Conservation (phyloP, 2,113 vertebrate genomes). For the Aramus guarauna region DNA sequence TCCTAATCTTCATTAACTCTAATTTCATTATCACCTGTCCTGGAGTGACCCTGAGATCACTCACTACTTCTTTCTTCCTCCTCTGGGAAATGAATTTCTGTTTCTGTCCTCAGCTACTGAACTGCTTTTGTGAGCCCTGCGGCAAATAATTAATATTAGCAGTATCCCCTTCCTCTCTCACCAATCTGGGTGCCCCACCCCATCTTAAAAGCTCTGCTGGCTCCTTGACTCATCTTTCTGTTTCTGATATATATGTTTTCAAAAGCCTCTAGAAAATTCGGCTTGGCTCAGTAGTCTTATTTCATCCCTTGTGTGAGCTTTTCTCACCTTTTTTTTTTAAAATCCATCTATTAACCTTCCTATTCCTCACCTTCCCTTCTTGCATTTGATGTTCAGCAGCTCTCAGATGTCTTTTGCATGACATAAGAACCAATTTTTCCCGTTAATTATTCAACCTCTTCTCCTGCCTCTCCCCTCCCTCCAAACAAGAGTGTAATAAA, state of each 20-base stretch:
- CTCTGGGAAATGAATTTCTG: constrained; percentile 73
- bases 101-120: constrained; percentile 44
- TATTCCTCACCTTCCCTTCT: constrained; percentile 13
- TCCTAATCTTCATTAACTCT: constrained; percentile 75
- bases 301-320: background rate
- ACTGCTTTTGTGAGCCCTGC: constrained; percentile 41
- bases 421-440: constrained; percentile 47
- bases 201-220: background rate
- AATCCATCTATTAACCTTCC: background rate
- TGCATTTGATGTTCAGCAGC: constrained; percentile 1
- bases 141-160: constrained; percentile 56
- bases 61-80: constrained; percentile 52
- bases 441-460: constrained; percentile 51
- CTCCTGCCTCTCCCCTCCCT: background rate
- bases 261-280: constrained; percentile 2
- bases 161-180: constrained; percentile 11
- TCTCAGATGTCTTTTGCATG: constrained; percentile 17
- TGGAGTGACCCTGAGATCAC: constrained; percentile 68
- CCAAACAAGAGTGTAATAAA: background rate
- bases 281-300: background rate
- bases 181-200: background rate
- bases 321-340: background rate
- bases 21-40: constrained; percentile 81
- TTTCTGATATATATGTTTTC: background rate
- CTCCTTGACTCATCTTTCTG: background rate